Percentiles rank a stretch among this genome's conserved stretches.
These are phyloP conservation scores for Oegoconia quadripuncta DNA, from an alignment of 2,888 invertebrate species.

Conservation along the genomic window DNA sequence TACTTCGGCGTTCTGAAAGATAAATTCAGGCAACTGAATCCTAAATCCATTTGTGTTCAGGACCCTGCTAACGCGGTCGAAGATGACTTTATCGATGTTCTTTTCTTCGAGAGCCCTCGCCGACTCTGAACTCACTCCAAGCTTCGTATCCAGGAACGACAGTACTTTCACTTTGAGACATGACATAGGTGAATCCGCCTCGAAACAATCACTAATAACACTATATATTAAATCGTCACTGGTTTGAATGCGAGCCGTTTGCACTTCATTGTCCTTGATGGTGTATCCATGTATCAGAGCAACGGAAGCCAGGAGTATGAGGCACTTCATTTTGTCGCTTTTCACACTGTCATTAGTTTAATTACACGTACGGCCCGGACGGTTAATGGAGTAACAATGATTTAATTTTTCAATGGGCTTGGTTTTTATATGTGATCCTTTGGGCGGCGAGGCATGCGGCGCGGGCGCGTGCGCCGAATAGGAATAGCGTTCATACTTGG, in stretches of 20 bases:
- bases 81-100: slow-evolving; percentile 86
- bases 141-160: slow-evolving; percentile 84
- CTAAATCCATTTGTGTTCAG: slow-evolving; percentile 87
- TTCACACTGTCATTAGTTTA: slow-evolving; percentile 72
- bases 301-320: slow-evolving; percentile 73
- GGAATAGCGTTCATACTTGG: slow-evolving; percentile 59
- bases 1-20: slow-evolving; percentile 83
- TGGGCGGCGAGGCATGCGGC: slow-evolving; percentile 75
- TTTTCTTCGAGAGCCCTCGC: slow-evolving; percentile 80
- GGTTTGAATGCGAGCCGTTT: slow-evolving; percentile 77
- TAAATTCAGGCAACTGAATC: slow-evolving; percentile 84
- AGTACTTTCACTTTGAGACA: slow-evolving; percentile 89
- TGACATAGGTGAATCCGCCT: slow-evolving; percentile 81
- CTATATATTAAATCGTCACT: slow-evolving; percentile 85
- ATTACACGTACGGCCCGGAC: slow-evolving; percentile 65
- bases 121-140: slow-evolving; percentile 81
- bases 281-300: slow-evolving; percentile 69
- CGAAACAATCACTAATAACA: slow-evolving; percentile 86
- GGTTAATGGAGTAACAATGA: slow-evolving; percentile 77
- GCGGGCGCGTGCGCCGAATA: slow-evolving; percentile 51
- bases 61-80: slow-evolving; percentile 84
- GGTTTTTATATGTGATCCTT: slow-evolving; percentile 82
- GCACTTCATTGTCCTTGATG: slow-evolving; percentile 78
- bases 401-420: slow-evolving; percentile 81
- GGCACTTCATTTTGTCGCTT: slow-evolving; percentile 67